Conservation (phyloP, 2,888 invertebrate genomes). For the Harpalus rubripes region DNA sequence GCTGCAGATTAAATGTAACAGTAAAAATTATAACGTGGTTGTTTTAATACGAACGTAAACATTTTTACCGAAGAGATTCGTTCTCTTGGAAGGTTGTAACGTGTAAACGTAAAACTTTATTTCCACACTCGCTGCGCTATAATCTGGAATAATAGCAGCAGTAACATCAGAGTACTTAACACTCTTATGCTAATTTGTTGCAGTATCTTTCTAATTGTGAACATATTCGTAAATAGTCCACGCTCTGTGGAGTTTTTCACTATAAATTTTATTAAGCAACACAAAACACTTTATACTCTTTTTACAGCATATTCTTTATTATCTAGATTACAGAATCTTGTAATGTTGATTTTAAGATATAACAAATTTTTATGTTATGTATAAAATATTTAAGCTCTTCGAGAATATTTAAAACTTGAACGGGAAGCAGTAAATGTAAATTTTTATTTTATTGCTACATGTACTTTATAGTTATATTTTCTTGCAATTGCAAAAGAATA, state of each 20-base stretch:
- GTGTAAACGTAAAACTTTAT: conserved; percentile 22
- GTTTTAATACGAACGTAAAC: conserved; percentile 50
- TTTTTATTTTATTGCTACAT: too few relatives aligned
- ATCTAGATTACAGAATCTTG: neutral
- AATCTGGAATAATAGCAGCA: conserved; percentile 37
- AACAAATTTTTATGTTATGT: too few relatives aligned
- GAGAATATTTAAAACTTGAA: too few relatives aligned
- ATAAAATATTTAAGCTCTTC: too few relatives aligned
- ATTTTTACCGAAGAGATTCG: conserved; percentile 42
- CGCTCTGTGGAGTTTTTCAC: neutral
- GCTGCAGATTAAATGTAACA: conserved; percentile 40
- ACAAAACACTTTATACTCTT: conserved; percentile 8
- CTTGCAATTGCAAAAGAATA: too few relatives aligned
- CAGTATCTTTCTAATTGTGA: conserved; percentile 27
- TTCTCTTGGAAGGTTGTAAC: conserved; percentile 8
- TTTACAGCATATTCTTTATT: neutral
- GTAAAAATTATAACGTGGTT: conserved; percentile 42
- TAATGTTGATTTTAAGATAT: too few relatives aligned
- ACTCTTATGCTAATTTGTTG: conserved; percentile 32
- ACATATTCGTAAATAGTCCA: conserved; percentile 42
- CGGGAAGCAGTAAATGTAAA: too few relatives aligned
- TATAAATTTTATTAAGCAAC: conserved; percentile 3
- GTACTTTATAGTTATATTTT: too few relatives aligned
- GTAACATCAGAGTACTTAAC: conserved; percentile 1
- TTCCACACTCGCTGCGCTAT: conserved; percentile 4